Evolutionary conservation across 1,140 invertebrate genomes (phyloP), one percentile per base, ranked within the genome.

Genomic region (Hycleus cichorii): DNA sequence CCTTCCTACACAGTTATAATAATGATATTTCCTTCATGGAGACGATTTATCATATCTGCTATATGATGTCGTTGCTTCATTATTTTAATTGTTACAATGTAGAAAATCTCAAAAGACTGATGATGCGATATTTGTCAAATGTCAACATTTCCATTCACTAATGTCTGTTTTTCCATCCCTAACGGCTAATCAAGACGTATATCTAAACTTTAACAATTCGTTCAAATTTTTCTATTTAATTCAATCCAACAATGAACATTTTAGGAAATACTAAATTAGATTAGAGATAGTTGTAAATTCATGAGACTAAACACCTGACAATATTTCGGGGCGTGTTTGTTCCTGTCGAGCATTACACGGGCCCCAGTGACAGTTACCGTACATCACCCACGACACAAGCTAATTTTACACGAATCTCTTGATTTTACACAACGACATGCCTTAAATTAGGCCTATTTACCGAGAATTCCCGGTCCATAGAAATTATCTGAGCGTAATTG

Each of bases 41-140:
- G 47, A 39, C 47, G 26, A 60, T 60, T 50, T 56, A 51, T 60
- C 59, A 60, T 54, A 54, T 59, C 51, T 54, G 45, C 49, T 59
- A 42, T 49, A 59, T 45, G 55, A 56, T 58, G 50, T 62, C 47
- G 56, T 45, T 62, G 60, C 52, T 57, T 64, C 62, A 64, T 64
- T 64, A 64, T 58, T 60, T 57, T 64, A 60, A 64, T 64, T 61
- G 62, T 61, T 50, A 49, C 50, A 11, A 49, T 64, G 62, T 57
- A 64, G 55, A 58, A 61, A 32, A 57, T 52, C 59, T 54, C 12
- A 32, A 42, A 55, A 60, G 63, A 64, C 32, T 56, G 59, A 64
- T 64, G 63, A 59, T 55, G 55, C 42, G 47, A 44, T 56, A 62
- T 64, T 64, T 64, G 63, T 64, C 60, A 51, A 59, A 27, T 59